Evolutionary conservation across 1,140 invertebrate species (phyloP).

Genomic region (Megalonaias nervosa): DNA sequence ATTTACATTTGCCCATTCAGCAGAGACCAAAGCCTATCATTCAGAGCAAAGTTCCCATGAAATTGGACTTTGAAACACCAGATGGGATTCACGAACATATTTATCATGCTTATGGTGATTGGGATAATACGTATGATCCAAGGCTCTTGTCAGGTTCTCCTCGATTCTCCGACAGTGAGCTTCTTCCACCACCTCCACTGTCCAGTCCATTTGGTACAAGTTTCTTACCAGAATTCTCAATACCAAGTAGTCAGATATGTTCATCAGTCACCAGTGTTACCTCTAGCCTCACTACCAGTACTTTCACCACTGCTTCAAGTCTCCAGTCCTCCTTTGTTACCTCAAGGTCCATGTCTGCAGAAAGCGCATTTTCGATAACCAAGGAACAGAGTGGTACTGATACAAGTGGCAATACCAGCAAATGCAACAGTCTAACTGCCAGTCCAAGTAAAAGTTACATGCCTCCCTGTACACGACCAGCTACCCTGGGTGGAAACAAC

Average conservation of each 20-base stretch:
- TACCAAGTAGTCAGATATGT: conserved; percentile 45
- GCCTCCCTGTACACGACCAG: conserved; percentile 60
- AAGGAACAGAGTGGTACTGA: conserved; percentile 19
- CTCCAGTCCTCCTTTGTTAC: conserved; percentile 29
- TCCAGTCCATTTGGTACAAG: conserved; percentile 42
- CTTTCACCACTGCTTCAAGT: conserved; percentile 49
- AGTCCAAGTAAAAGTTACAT: conserved; percentile 21
- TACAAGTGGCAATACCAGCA: conserved; percentile 11
- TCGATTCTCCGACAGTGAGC: conserved; percentile 54
- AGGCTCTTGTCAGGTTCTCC: conserved; percentile 39
- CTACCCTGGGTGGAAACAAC: conserved; percentile 60
- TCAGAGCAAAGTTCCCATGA: conserved; percentile 53
- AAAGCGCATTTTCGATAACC: background rate
- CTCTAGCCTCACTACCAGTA: conserved; percentile 49
- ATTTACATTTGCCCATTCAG: conserved; percentile 57
- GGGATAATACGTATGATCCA: conserved; percentile 64
- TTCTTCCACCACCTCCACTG: conserved; percentile 56
- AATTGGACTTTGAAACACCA: conserved; percentile 61
- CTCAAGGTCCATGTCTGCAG: conserved; percentile 10
- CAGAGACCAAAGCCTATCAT: conserved; percentile 48
- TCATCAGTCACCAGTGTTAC: conserved; percentile 35
- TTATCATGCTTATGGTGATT: conserved; percentile 67
- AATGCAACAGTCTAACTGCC: conserved; percentile 22
- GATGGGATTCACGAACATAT: conserved; percentile 64
- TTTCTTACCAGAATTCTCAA: conserved; percentile 49